Percentiles rank a stretch among this genome's conserved stretches.
phyloP scores from a whole-genome alignment of 1,140 invertebrate species.

The Chrysopa pallens region DNA sequence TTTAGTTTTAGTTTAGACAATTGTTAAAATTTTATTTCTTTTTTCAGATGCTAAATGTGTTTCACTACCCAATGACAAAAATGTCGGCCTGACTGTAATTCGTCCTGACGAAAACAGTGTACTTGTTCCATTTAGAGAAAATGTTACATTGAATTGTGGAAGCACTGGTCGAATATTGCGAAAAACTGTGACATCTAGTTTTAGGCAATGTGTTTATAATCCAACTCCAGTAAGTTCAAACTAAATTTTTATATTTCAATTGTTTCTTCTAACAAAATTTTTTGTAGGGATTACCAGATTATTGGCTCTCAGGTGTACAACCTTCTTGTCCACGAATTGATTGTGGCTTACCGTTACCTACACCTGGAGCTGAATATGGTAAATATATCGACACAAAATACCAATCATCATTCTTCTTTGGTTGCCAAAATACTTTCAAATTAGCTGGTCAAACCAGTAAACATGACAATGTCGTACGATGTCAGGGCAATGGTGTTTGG shows the following conservation, averaged over 20 bases:
- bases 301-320: constrained; percentile 75
- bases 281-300: constrained; percentile 72
- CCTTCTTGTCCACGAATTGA: constrained; percentile 75
- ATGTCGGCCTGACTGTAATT: constrained; percentile 62
- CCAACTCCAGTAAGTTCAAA: constrained; percentile 50
- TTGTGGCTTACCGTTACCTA: constrained; percentile 71
- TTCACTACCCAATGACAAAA: constrained; percentile 72
- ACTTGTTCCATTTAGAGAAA: constrained; percentile 72
- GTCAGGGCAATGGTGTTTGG: constrained; percentile 79
- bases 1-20: not conserved
- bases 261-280: constrained; percentile 16
- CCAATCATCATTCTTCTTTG: constrained; percentile 87
- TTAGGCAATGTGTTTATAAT: constrained; percentile 91
- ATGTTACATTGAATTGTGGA: constrained; percentile 70
- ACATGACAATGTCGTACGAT: constrained; percentile 77
- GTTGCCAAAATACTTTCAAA: constrained; percentile 90
- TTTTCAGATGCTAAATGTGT: constrained; percentile 69
- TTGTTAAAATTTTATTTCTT: not conserved
- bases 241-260: not conserved
- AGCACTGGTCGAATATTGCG: constrained; percentile 57
- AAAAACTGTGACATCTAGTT: constrained; percentile 60
- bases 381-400: constrained; percentile 73
- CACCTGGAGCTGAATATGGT: constrained; percentile 84
- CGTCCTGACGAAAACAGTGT: constrained; percentile 59
- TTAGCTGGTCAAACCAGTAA: constrained; percentile 79